Percentiles rank a stretch among this genome's conserved stretches.
These are phyloP conservation scores for Drosophila ohnishii DNA, from an alignment of 1,140 invertebrate species.

Conservation along the genomic window DNA sequence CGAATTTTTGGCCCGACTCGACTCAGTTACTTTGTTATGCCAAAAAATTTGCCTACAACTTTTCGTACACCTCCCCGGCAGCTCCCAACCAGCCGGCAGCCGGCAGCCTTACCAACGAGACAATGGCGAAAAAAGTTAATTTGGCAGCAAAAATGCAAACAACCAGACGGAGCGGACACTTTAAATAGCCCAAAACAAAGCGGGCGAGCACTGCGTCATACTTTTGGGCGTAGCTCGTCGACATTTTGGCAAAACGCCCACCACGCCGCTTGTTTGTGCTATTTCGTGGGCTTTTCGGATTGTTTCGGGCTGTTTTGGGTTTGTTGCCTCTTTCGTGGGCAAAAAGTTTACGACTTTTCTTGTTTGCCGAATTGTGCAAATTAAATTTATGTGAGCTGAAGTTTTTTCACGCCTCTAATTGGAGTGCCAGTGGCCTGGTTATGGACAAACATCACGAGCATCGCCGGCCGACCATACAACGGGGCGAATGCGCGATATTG, in stretches of 20 bases:
- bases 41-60: slow-evolving; percentile 78
- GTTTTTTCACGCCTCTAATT: slow-evolving; percentile 75
- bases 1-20: slow-evolving; percentile 44
- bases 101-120: slow-evolving; percentile 30
- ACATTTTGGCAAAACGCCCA: slow-evolving; percentile 52
- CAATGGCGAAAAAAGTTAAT: slow-evolving; percentile 79
- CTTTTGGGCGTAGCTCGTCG: slow-evolving; percentile 58
- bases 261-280: slow-evolving; percentile 48
- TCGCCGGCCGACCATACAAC: slow-evolving; percentile 3
- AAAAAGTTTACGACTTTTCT: slow-evolving; percentile 76
- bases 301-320: slow-evolving; percentile 37
- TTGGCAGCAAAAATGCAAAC: slow-evolving; percentile 78
- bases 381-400: slow-evolving; percentile 74
- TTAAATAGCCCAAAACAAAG: slow-evolving; percentile 63
- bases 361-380: slow-evolving; percentile 77
- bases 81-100: background rate
- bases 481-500: slow-evolving; percentile 46
- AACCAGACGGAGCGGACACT: slow-evolving; percentile 69
- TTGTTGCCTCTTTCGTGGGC: slow-evolving; percentile 45
- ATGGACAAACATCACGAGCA: slow-evolving; percentile 40
- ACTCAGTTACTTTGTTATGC: slow-evolving; percentile 62
- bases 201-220: slow-evolving; percentile 67
- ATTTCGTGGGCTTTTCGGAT: slow-evolving; percentile 33
- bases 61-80: slow-evolving; percentile 22
- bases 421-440: slow-evolving; percentile 64